These are phyloP conservation scores for Apeltes quadracus DNA, from an alignment of 2,113 vertebrate genomes.

Conservation along the genomic window DNA sequence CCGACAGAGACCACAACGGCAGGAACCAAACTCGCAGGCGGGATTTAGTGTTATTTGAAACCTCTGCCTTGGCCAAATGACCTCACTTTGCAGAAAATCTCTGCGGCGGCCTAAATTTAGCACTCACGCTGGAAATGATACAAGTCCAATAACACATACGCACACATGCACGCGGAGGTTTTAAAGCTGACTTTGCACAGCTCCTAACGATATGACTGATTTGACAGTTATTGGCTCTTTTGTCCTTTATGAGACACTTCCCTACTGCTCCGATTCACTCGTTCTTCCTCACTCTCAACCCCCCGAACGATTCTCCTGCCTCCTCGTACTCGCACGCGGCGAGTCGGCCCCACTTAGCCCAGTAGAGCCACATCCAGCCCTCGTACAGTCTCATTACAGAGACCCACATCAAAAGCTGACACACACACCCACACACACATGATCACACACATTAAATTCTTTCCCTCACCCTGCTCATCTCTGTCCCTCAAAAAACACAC, in stretches of 20 bases:
- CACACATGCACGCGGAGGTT: neutral
- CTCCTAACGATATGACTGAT: slow-evolving; percentile 47
- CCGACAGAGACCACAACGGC: slow-evolving; percentile 5
- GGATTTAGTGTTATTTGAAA: slow-evolving; percentile 26
- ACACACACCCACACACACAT: slow-evolving; percentile 22
- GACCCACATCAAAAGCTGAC: slow-evolving; percentile 41
- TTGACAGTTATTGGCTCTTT: slow-evolving; percentile 48
- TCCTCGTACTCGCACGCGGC: slow-evolving; percentile 25
- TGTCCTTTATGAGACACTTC: slow-evolving; percentile 51
- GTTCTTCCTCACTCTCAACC: slow-evolving; percentile 20
- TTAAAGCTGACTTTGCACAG: slow-evolving; percentile 34
- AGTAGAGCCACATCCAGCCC: slow-evolving; percentile 36
- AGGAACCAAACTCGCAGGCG: slow-evolving; percentile 11
- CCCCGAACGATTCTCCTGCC: slow-evolving; percentile 50
- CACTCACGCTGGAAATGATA: slow-evolving; percentile 8
- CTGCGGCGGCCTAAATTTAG: neutral
- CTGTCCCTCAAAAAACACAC: slow-evolving; percentile 7
- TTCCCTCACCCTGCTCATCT: slow-evolving; percentile 11
- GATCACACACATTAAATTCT: slow-evolving; percentile 42
- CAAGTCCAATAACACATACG: neutral
- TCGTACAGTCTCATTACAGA: slow-evolving; percentile 55
- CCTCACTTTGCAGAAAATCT: slow-evolving; percentile 22
- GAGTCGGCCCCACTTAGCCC: slow-evolving; percentile 47
- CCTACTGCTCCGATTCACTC: slow-evolving; percentile 11
- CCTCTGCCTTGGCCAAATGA: slow-evolving; percentile 12